Percentiles rank a stretch among this genome's conserved stretches.
Conservation (phyloP, 2,888 invertebrate genomes). For the Plemyria rubiginata region DNA sequence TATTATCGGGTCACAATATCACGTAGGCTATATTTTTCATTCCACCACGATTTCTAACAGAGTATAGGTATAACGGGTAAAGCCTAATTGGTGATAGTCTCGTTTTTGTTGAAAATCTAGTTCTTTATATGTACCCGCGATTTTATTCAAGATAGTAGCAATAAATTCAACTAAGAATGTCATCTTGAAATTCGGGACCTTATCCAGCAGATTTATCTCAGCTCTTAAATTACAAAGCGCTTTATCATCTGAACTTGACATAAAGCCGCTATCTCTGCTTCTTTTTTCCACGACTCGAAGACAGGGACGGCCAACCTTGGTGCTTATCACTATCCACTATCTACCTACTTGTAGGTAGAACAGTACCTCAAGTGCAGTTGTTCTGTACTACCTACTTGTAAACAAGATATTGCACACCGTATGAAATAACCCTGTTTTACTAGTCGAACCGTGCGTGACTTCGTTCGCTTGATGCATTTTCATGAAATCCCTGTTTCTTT, state of each 20-base stretch:
- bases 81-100: no score
- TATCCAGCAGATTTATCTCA: conserved; percentile 28
- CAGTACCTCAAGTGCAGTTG: conserved; percentile 15
- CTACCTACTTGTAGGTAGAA: background rate
- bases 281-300: conserved; percentile 30
- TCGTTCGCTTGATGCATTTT: no score
- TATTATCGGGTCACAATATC: no score
- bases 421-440: no score
- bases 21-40: no score
- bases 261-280: conserved; percentile 24
- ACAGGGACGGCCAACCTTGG: conserved; percentile 39
- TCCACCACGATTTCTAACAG: no score
- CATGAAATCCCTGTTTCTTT: no score
- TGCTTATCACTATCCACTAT: conserved; percentile 33
- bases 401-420: background rate
- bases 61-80: no score
- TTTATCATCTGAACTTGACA: conserved; percentile 42
- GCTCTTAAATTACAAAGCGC: conserved; percentile 25
- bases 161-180: background rate
- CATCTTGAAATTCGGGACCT: background rate
- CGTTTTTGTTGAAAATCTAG: no score
- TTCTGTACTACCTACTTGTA: background rate
- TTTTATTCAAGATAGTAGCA: no score
- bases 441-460: no score
- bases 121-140: no score